Percentiles rank a stretch among this genome's conserved stretches.
Conservation (phyloP, 2,113 vertebrate genomes). For the Motacilla alba region DNA sequence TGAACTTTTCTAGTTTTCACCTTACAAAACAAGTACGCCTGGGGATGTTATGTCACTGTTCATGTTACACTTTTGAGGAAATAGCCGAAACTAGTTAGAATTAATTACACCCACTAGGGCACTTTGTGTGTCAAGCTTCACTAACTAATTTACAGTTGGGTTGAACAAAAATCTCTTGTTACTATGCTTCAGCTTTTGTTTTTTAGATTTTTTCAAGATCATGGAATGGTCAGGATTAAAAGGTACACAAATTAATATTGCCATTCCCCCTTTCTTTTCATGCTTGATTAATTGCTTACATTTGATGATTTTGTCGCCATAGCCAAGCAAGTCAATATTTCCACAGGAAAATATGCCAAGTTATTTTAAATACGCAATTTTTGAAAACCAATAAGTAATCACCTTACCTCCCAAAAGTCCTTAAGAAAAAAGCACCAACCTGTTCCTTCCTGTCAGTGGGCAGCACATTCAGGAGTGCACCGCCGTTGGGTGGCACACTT, state of each 20-base stretch:
- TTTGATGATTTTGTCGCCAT: neutral
- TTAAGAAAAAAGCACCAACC: neutral
- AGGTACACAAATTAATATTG: neutral
- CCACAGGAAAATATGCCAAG: neutral
- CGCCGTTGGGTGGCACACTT: neutral
- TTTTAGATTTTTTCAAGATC: neutral
- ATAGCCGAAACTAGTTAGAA: constrained; percentile 30
- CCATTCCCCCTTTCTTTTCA: neutral
- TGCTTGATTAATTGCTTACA: neutral
- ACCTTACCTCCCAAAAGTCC: neutral
- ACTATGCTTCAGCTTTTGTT: neutral
- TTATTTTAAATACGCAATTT: neutral
- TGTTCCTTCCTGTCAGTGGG: neutral
- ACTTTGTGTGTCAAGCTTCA: constrained; percentile 49
- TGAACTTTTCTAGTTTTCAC: constrained; percentile 42
- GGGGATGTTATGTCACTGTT: constrained; percentile 42
- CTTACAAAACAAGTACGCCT: constrained; percentile 39
- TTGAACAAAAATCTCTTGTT: constrained; percentile 42
- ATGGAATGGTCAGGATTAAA: neutral
- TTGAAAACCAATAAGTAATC: neutral
- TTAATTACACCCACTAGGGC: constrained; percentile 57
- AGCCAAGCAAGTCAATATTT: neutral
- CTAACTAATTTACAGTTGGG: constrained; percentile 15
- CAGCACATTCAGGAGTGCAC: neutral
- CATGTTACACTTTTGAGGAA: constrained; percentile 57